Percentiles rank a stretch among this genome's conserved stretches.
Evolutionary conservation across 2,888 invertebrate species (phyloP).

Genomic region (Limnephilus marmoratus): DNA sequence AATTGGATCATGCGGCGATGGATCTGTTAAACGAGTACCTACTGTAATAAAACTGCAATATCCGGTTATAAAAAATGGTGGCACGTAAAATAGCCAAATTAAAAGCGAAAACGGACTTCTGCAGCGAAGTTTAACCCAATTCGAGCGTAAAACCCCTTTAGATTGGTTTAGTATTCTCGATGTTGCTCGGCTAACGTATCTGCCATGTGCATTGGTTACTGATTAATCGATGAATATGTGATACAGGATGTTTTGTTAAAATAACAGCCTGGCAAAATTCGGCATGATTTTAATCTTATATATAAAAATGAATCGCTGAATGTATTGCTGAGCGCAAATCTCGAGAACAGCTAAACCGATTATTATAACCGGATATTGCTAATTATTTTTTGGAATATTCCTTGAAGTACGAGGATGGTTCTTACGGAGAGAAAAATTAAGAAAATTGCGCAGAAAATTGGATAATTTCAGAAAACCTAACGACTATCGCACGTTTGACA

Average conservation of each 20-base stretch:
- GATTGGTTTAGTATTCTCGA: not conserved
- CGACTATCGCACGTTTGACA: no score
- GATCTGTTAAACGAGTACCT: not conserved
- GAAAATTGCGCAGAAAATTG: no score
- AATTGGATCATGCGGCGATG: not conserved
- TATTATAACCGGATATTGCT: no score
- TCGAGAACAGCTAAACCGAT: no score
- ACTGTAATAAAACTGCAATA: not conserved
- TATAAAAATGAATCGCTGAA: no score
- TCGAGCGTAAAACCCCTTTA: not conserved
- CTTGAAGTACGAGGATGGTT: no score
- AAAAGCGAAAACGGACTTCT: constrained; percentile 11
- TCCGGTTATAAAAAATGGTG: not conserved
- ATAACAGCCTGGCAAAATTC: no score
- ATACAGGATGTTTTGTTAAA: not conserved
- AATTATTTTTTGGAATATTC: no score
- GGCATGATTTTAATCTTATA: no score
- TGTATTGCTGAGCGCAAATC: no score
- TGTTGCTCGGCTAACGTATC: not conserved
- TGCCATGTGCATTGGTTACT: constrained; percentile 6
- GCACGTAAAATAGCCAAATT: not conserved
- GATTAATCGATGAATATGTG: not conserved
- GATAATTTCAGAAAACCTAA: no score
- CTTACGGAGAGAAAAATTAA: no score
- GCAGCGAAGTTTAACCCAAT: not conserved